Percentiles rank a stretch among this genome's conserved stretches.
phyloP scores from a whole-genome alignment of 2,888 invertebrate genomes.

The Ichneumoninae sp. region DNA sequence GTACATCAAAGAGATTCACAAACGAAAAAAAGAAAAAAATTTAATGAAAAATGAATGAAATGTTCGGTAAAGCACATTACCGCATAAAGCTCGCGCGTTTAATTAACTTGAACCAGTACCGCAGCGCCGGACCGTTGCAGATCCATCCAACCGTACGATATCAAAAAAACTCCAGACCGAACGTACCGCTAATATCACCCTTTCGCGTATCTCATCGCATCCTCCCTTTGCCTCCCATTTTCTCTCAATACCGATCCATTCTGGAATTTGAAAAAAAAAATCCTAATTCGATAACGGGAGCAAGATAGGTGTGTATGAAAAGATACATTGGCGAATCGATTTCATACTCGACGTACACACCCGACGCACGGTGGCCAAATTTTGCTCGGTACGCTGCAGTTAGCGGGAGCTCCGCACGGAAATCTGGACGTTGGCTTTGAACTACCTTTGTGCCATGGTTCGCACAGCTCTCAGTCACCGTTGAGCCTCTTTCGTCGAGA shows the following conservation, averaged over 20 bases:
- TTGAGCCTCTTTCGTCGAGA: not conserved
- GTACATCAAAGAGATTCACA: not conserved
- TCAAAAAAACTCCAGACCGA: conserved; percentile 17
- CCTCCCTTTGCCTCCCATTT: conserved; percentile 5
- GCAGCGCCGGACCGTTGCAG: not conserved
- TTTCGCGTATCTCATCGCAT: not conserved
- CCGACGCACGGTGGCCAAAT: not conserved
- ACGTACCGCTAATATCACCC: conserved; percentile 1
- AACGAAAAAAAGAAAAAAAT: not conserved
- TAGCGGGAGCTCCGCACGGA: not conserved
- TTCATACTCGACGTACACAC: not conserved
- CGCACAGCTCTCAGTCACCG: not conserved
- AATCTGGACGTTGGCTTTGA: conserved; percentile 38
- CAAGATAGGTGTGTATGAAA: not conserved
- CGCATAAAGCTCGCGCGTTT: conserved; percentile 14
- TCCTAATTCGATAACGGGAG: conserved; percentile 2
- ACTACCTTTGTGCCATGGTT: conserved; percentile 13
- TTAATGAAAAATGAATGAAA: conserved; percentile 19
- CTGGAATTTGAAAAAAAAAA: conserved; percentile 8
- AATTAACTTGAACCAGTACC: conserved; percentile 12
- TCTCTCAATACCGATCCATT: not conserved
- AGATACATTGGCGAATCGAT: conserved; percentile 35
- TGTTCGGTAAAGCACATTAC: conserved; percentile 31
- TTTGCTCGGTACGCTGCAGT: not conserved
- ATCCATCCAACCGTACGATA: not conserved